Conservation (phyloP, 2,888 invertebrate species). For the Mesochorus sp. region DNA sequence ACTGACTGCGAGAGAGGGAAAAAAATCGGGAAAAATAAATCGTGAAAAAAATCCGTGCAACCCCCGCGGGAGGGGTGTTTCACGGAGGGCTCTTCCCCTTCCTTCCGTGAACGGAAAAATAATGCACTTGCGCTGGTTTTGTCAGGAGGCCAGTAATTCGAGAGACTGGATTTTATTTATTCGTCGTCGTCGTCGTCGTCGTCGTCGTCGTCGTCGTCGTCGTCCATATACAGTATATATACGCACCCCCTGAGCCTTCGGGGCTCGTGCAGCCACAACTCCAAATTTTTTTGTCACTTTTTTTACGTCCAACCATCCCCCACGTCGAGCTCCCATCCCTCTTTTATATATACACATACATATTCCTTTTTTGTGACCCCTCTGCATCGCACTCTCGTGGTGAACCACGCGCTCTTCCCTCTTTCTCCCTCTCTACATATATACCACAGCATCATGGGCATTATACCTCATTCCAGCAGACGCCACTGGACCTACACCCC, state of each 20-base stretch:
- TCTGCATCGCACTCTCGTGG: slow-evolving; percentile 34
- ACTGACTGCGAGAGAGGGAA: not conserved
- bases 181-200: slow-evolving; percentile 50
- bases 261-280: slow-evolving; percentile 23
- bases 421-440: slow-evolving; percentile 2
- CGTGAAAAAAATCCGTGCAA: slow-evolving; percentile 15
- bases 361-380: slow-evolving; percentile 37
- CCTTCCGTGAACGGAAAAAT: slow-evolving; percentile 62
- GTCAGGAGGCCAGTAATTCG: slow-evolving; percentile 71
- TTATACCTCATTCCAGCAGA: slow-evolving; percentile 24
- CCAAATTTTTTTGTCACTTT: slow-evolving; percentile 26
- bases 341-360: slow-evolving; percentile 10
- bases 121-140: slow-evolving; percentile 73
- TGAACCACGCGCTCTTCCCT: slow-evolving; percentile 41
- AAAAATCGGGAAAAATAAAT: slow-evolving; percentile 28
- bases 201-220: slow-evolving; percentile 36
- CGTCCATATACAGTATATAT: not conserved
- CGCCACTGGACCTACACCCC: slow-evolving; percentile 45
- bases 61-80: not conserved
- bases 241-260: not conserved
- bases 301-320: slow-evolving; percentile 18
- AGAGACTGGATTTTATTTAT: slow-evolving; percentile 72
- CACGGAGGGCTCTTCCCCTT: slow-evolving; percentile 9
- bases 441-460: slow-evolving; percentile 18
- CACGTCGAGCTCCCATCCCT: slow-evolving; percentile 34